A percentile compares a stretch with the other conserved stretches of the same genome.
Evolutionary conservation across 2,888 invertebrate genomes (phyloP).

Genomic region (Tortricodes alternella): DNA sequence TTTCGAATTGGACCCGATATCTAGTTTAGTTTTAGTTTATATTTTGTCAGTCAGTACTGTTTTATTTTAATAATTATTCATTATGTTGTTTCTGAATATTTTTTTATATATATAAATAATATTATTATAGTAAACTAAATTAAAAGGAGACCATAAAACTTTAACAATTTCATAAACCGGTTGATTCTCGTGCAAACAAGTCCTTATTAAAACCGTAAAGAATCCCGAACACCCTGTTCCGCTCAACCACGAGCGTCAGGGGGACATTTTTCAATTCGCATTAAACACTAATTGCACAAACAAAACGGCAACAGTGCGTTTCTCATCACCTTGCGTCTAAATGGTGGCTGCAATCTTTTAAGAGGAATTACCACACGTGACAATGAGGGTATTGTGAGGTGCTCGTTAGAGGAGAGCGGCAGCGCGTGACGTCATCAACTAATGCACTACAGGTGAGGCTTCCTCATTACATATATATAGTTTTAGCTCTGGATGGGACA

Average conservation of each 20-base stretch:
- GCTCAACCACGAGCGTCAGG: background rate
- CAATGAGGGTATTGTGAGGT: slow-evolving; percentile 20
- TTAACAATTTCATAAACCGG: no score
- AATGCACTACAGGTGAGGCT: slow-evolving; percentile 31
- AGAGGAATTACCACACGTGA: slow-evolving; percentile 30
- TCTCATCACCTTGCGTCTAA: slow-evolving; percentile 25
- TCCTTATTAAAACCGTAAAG: background rate
- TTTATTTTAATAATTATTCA: no score
- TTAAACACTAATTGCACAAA: slow-evolving; percentile 17
- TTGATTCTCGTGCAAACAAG: background rate
- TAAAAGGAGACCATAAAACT: no score
- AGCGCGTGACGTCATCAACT: slow-evolving; percentile 30
- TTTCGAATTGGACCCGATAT: no score
- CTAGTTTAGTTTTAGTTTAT: no score
- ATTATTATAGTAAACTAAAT: no score
- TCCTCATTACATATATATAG: slow-evolving; percentile 2
- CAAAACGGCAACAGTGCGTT: slow-evolving; percentile 21
- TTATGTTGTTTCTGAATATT: no score
- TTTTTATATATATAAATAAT: no score
- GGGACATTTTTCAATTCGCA: background rate
- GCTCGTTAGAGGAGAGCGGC: slow-evolving; percentile 19
- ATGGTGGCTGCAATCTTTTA: slow-evolving; percentile 30
- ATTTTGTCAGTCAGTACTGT: no score
- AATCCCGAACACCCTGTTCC: background rate
- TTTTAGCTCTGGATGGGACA: slow-evolving; percentile 8